These are phyloP conservation scores for Eubucco bourcierii DNA, from an alignment of 2,113 vertebrate species.

Conservation along the genomic window DNA sequence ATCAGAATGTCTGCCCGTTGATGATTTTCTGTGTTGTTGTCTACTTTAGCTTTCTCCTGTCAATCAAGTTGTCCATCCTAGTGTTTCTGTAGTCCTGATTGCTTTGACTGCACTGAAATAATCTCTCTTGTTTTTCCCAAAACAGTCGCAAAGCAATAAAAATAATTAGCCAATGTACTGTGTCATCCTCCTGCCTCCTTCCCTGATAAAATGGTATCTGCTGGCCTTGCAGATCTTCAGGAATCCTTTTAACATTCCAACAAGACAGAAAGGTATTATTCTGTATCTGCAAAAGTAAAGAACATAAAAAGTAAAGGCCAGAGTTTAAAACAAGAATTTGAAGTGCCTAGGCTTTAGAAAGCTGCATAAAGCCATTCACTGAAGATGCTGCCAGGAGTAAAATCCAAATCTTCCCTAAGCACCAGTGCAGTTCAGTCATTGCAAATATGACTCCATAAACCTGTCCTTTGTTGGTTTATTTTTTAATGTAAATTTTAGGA, in stretches of 20 bases:
- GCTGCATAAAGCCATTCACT: background rate
- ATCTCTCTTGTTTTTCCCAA: slow-evolving; percentile 21
- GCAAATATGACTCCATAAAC: background rate
- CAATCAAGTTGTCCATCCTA: slow-evolving; percentile 43
- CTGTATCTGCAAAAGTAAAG: background rate
- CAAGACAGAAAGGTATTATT: background rate
- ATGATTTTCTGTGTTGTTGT: slow-evolving; percentile 47
- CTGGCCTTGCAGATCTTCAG: slow-evolving; percentile 29
- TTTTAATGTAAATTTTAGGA: background rate
- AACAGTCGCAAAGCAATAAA: slow-evolving; percentile 35
- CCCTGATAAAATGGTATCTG: slow-evolving; percentile 25
- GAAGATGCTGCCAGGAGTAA: background rate
- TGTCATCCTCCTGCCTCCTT: background rate
- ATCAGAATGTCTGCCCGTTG: slow-evolving; percentile 42
- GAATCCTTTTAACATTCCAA: background rate
- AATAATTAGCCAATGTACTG: slow-evolving; percentile 12
- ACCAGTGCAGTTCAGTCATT: background rate
- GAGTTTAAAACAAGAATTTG: background rate
- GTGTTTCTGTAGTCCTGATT: background rate
- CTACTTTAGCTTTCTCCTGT: slow-evolving; percentile 25
- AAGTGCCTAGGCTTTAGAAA: background rate
- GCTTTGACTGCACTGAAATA: slow-evolving; percentile 10
- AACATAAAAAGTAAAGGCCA: background rate
- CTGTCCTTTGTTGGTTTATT: background rate
- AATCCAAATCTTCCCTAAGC: background rate